phyloP scores from a whole-genome alignment of 2,113 vertebrate genomes.

The Caretta caretta region DNA sequence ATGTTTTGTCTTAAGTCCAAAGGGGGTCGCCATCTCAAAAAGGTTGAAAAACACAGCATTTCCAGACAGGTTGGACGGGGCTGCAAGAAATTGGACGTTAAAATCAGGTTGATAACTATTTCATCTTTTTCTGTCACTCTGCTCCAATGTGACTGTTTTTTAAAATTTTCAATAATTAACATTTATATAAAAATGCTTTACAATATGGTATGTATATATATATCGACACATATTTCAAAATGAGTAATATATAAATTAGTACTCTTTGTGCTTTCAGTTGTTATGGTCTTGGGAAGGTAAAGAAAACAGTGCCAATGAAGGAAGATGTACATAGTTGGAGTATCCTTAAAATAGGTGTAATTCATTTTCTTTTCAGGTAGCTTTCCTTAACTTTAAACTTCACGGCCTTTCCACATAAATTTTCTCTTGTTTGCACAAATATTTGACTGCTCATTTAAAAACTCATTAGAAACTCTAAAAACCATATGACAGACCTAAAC shows the following conservation, averaged over 20 bases:
- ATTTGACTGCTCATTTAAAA: background rate
- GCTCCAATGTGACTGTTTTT: too few species aligned
- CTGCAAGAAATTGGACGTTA: background rate
- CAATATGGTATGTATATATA: background rate
- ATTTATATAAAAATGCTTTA: background rate
- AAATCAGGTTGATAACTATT: background rate
- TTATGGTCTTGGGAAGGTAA: background rate
- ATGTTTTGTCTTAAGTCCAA: too few species aligned
- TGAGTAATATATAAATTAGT: background rate
- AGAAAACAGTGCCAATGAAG: background rate
- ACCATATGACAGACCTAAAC: background rate
- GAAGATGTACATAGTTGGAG: background rate
- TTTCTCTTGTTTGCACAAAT: slow-evolving; percentile 16
- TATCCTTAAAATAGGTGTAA: background rate
- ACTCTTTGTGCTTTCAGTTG: background rate
- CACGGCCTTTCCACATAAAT: background rate
- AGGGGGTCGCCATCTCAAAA: background rate
- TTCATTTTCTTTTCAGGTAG: background rate
- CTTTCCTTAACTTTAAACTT: background rate
- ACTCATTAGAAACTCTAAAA: background rate
- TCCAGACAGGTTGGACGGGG: too few species aligned
- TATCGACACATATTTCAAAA: background rate
- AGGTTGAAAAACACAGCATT: background rate
- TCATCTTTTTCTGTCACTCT: background rate
- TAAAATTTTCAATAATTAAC: too few species aligned